Evolutionary conservation across 2,797 vertebrate species (phyloP), one percentile per base, ranked within the genome.

Genomic region (Anguilla anguilla): DNA sequence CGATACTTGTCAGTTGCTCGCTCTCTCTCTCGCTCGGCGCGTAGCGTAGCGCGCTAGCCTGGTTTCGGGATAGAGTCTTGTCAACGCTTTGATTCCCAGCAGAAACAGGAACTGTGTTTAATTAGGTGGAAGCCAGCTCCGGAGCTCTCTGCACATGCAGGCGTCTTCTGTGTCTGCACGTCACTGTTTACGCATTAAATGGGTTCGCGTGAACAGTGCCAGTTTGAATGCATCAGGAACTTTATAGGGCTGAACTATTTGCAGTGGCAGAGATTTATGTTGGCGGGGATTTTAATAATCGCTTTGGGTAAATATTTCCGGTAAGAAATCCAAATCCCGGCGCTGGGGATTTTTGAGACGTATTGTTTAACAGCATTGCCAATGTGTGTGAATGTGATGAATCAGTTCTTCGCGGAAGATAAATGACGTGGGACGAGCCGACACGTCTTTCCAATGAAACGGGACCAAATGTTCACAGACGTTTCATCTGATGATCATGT

Each of bases 71-170:
- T 25, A 43, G n/a, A 25, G 77, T 81, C 46, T 10, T 81, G 43
- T 51, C 39, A 51, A 81, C 46, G 5, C 77, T 77, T 22, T 46
- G 77, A 81, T 51, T 81, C 43, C 46, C 77, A 81, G 46, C 77
- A 81, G 43, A 81, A 81, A 81, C 77, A 49, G 49, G 77, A 81
- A 22, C 77, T 55, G 15, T 55, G n/a, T 35, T 57, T 84, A 57
- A 84, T 84, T 84, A 84, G 53, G 57, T 13, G 43, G 49, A 49
- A 49, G 77, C 43, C 15, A 46, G 77, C 43, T 49, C 49, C n/a
- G 22, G 77, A 81, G 77, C 2, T 9, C 43, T 2, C 77, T 49
- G n/a, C 77, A 49, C 77, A 49, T n/a, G 11, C 46, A 81, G 43
- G 49, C n/a, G 43, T 49, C 39, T 51, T n/a, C 77, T 10, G 25